Percentiles rank a stretch among this genome's conserved stretches.
Conservation (phyloP, 2,113 vertebrate genomes). For the Geococcyx californianus region DNA sequence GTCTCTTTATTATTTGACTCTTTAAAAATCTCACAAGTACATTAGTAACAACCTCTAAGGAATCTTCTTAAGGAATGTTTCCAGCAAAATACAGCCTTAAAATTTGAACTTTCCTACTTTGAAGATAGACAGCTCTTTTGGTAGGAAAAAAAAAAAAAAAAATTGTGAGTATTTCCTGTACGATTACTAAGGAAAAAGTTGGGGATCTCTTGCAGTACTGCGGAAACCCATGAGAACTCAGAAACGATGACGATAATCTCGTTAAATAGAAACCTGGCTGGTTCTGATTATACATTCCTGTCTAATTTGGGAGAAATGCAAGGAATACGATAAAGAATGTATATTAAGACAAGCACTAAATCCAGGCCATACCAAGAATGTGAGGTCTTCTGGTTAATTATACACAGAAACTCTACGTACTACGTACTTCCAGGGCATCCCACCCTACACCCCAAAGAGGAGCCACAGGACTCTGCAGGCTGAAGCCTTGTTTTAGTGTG, state of each 20-base stretch:
- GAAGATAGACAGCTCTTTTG: not conserved
- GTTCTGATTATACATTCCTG: not conserved
- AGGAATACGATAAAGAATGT: not conserved
- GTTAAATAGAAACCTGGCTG: not conserved
- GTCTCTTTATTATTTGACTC: constrained; percentile 12
- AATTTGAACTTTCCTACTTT: not conserved
- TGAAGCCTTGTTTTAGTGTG: not conserved
- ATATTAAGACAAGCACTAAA: not conserved
- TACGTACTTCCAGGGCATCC: not conserved
- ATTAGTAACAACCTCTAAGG: not conserved
- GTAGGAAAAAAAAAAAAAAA: not conserved
- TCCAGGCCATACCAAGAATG: not conserved
- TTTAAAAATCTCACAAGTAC: not conserved
- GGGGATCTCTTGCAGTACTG: not conserved
- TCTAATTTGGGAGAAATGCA: not conserved
- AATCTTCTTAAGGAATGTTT: constrained; percentile 1
- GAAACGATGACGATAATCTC: not conserved
- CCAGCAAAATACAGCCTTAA: not conserved
- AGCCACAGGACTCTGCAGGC: not conserved
- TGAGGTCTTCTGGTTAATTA: not conserved
- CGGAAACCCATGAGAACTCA: not conserved
- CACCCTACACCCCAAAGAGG: not conserved
- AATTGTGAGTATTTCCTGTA: not conserved
- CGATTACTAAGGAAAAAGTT: not conserved
- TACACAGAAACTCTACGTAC: not conserved